Conservation (phyloP, 1,140 invertebrate genomes). For the Drosophila willistoni region DNA sequence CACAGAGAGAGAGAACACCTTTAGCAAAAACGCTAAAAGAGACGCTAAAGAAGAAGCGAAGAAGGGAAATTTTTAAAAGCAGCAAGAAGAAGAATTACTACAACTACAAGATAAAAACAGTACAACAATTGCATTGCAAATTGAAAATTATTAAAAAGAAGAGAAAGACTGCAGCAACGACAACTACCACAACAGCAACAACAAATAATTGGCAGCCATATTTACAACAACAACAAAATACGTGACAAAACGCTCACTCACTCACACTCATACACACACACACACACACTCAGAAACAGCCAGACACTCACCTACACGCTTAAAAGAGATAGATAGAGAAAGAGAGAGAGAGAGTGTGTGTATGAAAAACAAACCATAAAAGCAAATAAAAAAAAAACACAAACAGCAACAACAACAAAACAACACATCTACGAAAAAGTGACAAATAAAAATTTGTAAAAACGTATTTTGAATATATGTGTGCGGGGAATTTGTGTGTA, state of each 20-base stretch:
- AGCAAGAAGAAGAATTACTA: neutral
- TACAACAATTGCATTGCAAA: slow-evolving; percentile 75
- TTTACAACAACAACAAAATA: slow-evolving; percentile 69
- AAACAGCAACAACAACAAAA: neutral
- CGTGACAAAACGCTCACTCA: slow-evolving; percentile 66
- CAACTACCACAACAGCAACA: slow-evolving; percentile 43
- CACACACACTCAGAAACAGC: neutral
- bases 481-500: neutral
- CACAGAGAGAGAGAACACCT: slow-evolving; percentile 45
- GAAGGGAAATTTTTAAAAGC: slow-evolving; percentile 9
- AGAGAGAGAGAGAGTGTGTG: slow-evolving; percentile 21
- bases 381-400: slow-evolving; percentile 35
- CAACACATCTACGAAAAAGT: slow-evolving; percentile 14
- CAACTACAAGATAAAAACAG: slow-evolving; percentile 18
- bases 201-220: slow-evolving; percentile 71
- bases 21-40: slow-evolving; percentile 43
- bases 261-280: neutral
- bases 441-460: slow-evolving; percentile 42
- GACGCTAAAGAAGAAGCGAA: slow-evolving; percentile 1
- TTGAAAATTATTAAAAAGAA: slow-evolving; percentile 60
- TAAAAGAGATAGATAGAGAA: slow-evolving; percentile 7
- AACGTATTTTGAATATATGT: neutral
- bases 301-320: slow-evolving; percentile 13
- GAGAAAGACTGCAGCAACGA: slow-evolving; percentile 51
- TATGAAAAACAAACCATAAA: slow-evolving; percentile 42